phyloP scores from a whole-genome alignment of 2,113 vertebrate species.

The Dicerorhinus sumatrensis region DNA sequence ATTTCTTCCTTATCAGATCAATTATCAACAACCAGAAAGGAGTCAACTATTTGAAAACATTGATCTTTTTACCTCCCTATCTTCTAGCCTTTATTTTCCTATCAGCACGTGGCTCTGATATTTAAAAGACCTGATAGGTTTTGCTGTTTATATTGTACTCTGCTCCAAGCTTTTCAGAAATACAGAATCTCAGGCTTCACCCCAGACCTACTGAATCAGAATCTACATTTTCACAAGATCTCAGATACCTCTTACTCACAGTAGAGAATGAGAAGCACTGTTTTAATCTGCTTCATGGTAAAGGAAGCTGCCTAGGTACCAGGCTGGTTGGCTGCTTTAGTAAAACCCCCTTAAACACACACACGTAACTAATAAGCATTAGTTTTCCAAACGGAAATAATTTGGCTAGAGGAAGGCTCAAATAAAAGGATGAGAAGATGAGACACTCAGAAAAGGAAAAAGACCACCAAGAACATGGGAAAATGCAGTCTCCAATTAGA shows the following conservation, averaged over 20 bases:
- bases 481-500: conserved; percentile 57
- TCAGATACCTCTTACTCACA: neutral
- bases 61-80: neutral
- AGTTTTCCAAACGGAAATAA: conserved; percentile 44
- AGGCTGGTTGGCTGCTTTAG: neutral
- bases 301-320: neutral
- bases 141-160: neutral
- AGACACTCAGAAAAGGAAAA: conserved; percentile 41
- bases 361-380: neutral
- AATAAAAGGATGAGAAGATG: conserved; percentile 52
- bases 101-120: neutral
- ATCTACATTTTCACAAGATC: neutral
- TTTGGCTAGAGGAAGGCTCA: neutral
- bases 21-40: conserved; percentile 59
- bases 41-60: neutral
- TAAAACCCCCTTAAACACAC: neutral
- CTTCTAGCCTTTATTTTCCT: neutral
- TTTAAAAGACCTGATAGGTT: neutral
- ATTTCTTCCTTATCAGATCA: conserved; percentile 67
- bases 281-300: neutral
- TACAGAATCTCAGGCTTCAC: neutral
- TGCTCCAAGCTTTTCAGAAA: neutral
- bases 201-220: neutral
- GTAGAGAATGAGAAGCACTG: neutral
- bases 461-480: conserved; percentile 60